These are phyloP conservation scores for Cassiopea andromeda DNA, from an alignment of 30 jellyfish, hydroid and myxozoan species.

Conservation along the genomic window DNA sequence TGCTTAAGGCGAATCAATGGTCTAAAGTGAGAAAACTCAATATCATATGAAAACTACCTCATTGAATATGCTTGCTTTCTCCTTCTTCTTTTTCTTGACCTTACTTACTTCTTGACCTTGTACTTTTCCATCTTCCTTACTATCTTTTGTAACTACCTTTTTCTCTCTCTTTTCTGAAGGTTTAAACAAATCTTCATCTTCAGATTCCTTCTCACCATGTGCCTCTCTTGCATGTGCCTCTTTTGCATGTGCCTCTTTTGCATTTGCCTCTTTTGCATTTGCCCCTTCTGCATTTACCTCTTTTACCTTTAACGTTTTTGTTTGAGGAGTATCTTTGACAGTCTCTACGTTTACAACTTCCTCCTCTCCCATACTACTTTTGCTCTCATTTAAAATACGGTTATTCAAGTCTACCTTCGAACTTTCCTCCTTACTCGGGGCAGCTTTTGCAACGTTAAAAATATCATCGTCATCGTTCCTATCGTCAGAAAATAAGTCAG, in stretches of 20 bases:
- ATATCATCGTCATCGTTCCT: conserved; percentile 31
- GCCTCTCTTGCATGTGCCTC: background rate
- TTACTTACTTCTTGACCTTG: conserved; percentile 13
- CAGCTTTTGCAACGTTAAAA: background rate
- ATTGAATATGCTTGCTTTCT: conserved; percentile 22
- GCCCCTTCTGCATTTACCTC: background rate
- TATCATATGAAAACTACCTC: conserved; percentile 14
- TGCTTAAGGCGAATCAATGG: background rate
- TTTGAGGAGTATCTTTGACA: background rate
- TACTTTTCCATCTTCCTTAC: background rate
- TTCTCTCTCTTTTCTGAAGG: conserved; percentile 3
- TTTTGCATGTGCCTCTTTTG: background rate
- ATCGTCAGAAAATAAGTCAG: conserved; percentile 25
- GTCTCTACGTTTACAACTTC: background rate
- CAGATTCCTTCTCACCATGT: conserved; percentile 22
- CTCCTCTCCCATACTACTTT: background rate
- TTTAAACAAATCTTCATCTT: conserved; percentile 55
- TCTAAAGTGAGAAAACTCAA: background rate
- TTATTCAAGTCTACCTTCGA: background rate
- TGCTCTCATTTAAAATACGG: background rate
- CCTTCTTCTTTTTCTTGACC: conserved; percentile 58
- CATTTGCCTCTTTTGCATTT: conserved; percentile 36
- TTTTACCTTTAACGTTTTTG: background rate
- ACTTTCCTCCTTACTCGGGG: background rate
- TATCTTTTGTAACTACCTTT: background rate